Evolutionary conservation across 2,797 vertebrate genomes (phyloP), one percentile per base, ranked within the genome.

Genomic region (Coranthus polyacanthus): DNA sequence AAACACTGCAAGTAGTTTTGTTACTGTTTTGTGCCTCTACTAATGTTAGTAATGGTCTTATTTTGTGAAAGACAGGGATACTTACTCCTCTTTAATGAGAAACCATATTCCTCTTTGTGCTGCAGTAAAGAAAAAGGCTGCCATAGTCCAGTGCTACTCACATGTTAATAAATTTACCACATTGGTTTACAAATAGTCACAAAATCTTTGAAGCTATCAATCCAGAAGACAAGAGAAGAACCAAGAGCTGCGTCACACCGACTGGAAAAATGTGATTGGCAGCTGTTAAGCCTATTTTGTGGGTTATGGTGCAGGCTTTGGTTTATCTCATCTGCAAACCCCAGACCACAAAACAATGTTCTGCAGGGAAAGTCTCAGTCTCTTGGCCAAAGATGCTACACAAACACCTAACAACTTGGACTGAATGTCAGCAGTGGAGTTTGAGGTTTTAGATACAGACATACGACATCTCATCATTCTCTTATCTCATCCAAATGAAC

Each of bases 111-210:
- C 50, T 34, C 4, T 15, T 6, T 1, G 15, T 45, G 53, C 16
- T 51, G 18, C 49, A 17, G 8, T 53, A 24, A 12, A 43, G 38
- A 45, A 43, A 54, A 50, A 29, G n/a, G 8, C 29, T 22, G 15
- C 17, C 15, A 55, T 21, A 62, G 52, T 49, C 43, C 39, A 1
- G 17, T 0, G 21, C n/a, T 43, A 12, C 36, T 49, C 24, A 32
- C n/a, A 47, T 76, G 84, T 85, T 66, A 64, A 74, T 75, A 57
- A 13, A 45, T 60, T 75, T 57, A 7, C 8, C 3, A 42, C 67
- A 86, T 72, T 76, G 63, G 59, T 83, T 85, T 71, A 52, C 16
- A 80, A 80, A 82, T 79, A 26, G 18, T 15, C 54, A 57, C 46
- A 59, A 59, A 26, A 63, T 37, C 43, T 58, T 22, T 15, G 36